These are phyloP conservation scores for Drosophila borborema DNA, from an alignment of 2,888 invertebrate species.

Conservation along the genomic window DNA sequence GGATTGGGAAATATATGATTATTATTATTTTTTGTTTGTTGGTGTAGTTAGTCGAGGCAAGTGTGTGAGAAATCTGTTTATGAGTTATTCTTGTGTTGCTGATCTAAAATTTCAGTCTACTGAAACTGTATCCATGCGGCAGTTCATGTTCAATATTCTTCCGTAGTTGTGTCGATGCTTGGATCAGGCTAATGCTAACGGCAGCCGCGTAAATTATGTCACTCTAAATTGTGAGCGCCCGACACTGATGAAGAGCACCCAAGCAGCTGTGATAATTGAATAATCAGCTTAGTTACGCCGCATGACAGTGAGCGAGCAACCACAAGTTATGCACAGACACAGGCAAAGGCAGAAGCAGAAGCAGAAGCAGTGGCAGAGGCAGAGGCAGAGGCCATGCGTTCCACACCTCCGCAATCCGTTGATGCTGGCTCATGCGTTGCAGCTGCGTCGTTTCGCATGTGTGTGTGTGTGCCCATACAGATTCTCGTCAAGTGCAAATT, in stretches of 20 bases:
- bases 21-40: neutral
- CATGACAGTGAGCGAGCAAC: conserved; percentile 37
- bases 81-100: neutral
- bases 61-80: neutral
- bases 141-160: conserved; percentile 44
- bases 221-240: conserved; percentile 58
- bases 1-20: neutral
- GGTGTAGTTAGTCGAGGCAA: neutral
- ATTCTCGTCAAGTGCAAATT: conserved; percentile 57
- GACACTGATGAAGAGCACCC: conserved; percentile 62
- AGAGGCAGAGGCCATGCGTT: neutral
- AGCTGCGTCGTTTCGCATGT: neutral
- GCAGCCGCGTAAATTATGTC: conserved; percentile 64
- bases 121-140: conserved; percentile 27
- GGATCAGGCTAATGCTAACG: conserved; percentile 26
- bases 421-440: conserved; percentile 9
- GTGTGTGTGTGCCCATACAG: conserved; percentile 2
- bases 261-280: conserved; percentile 76
- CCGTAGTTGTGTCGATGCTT: conserved; percentile 22
- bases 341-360: neutral
- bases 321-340: conserved; percentile 45
- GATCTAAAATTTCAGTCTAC: neutral
- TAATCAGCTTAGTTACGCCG: conserved; percentile 73
- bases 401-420: neutral
- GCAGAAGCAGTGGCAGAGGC: neutral